These are phyloP conservation scores for Vanessa cardui DNA, from an alignment of 2,888 invertebrate genomes.

Conservation along the genomic window DNA sequence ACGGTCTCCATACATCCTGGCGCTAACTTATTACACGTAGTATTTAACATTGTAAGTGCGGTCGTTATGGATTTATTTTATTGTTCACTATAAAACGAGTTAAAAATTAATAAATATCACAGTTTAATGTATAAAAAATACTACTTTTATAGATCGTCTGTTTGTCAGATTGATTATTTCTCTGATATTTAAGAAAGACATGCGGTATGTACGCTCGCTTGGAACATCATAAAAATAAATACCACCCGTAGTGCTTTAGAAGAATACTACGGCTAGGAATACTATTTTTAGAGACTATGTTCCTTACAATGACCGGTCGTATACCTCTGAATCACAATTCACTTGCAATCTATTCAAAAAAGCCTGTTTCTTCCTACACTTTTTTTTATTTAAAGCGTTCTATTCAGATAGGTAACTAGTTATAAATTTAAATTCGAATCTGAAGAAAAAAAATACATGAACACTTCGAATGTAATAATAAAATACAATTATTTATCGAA, in stretches of 20 bases:
- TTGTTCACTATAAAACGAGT: too few species aligned
- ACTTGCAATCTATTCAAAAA: constrained; percentile 7
- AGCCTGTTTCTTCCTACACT: too few species aligned
- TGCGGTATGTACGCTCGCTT: neutral
- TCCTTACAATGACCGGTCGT: constrained; percentile 32
- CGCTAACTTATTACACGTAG: constrained; percentile 34
- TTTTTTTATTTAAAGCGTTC: too few species aligned
- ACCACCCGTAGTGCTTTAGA: constrained; percentile 11
- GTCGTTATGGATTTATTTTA: neutral
- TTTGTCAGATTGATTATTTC: neutral
- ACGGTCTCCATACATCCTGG: constrained; percentile 31
- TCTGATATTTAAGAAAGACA: neutral
- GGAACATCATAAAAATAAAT: constrained; percentile 11
- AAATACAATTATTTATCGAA: too few species aligned
- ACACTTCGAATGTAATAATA: too few species aligned
- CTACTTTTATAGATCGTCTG: neutral
- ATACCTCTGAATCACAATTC: constrained; percentile 29
- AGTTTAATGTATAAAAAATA: too few species aligned
- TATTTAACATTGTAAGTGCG: constrained; percentile 20
- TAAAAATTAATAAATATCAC: too few species aligned
- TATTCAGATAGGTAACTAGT: too few species aligned
- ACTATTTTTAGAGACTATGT: constrained; percentile 33
- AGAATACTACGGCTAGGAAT: constrained; percentile 19
- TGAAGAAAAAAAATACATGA: too few species aligned
- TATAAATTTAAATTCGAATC: too few species aligned